phyloP scores from a whole-genome alignment of 2,888 invertebrate genomes.

The Caenorhabditis sp. region DNA sequence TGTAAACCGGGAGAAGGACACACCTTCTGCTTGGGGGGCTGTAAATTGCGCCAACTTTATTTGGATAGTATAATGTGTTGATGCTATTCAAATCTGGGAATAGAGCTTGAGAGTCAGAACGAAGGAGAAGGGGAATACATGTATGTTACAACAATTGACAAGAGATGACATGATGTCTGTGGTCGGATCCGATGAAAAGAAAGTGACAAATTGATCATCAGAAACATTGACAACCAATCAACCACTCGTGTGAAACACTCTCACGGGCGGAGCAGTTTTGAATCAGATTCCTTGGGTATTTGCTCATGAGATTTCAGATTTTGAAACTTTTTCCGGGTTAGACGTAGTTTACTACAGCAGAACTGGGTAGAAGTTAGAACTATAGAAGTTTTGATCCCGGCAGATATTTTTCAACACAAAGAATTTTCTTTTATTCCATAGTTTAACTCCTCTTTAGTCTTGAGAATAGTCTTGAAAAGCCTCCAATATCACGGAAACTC shows the following conservation, averaged over 20 bases:
- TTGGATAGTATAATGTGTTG: slow-evolving; percentile 56
- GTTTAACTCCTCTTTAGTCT: too few species aligned
- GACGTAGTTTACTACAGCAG: too few species aligned
- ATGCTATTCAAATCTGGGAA: slow-evolving; percentile 1
- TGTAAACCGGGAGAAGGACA: slow-evolving; percentile 43
- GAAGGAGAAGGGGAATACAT: slow-evolving; percentile 2
- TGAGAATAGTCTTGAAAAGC: neutral
- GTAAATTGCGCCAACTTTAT: slow-evolving; percentile 56
- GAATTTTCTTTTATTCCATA: too few species aligned
- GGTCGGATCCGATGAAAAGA: slow-evolving; percentile 54
- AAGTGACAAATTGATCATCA: slow-evolving; percentile 62
- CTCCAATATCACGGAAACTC: slow-evolving; percentile 9
- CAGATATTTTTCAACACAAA: too few species aligned
- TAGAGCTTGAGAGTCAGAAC: slow-evolving; percentile 29
- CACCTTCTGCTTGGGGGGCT: slow-evolving; percentile 36
- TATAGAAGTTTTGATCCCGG: too few species aligned
- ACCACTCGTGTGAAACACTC: neutral
- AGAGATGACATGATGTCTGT: slow-evolving; percentile 52
- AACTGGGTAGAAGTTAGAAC: too few species aligned
- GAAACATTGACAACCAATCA: slow-evolving; percentile 49
- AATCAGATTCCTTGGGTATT: neutral
- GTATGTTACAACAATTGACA: slow-evolving; percentile 49
- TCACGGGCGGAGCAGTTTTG: slow-evolving; percentile 16
- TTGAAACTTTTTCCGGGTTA: too few species aligned
- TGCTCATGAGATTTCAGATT: too few species aligned